Evolutionary conservation across 2,888 invertebrate genomes (phyloP), one percentile per base, ranked within the genome.

Genomic region (Gymnocheta viridis): DNA sequence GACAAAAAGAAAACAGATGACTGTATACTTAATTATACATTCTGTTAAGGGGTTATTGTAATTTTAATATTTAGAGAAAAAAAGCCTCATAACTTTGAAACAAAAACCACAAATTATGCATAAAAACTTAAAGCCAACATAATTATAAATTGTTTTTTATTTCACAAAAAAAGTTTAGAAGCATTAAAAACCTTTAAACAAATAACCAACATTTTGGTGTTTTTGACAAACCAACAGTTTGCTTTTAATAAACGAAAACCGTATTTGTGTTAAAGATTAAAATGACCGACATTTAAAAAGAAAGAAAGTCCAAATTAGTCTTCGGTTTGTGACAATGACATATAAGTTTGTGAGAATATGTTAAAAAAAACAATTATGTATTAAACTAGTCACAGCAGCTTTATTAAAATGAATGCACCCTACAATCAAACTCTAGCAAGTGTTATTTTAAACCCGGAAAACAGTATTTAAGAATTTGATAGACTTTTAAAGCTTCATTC

Each of bases 271-370:
- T 29, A 44, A 44, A 29, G 12, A 14, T 38, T 17, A 38, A 62
- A n/a, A n/a, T n/a, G n/a, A 51, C 27, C 38, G 29, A 19, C 27
- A 51, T 29, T 5, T n/a, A 51, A 73, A 14, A 9, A 22, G 62
- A 67, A 78, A 60, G 77, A 78, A 78, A 70, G 60, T 70, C 14
- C 19, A 29, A 47, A 74, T 10, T 5, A 54, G 54, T 54, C 54
- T 64, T n/a, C 24, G 22, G 54, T 54, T 66, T 60, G 76, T 82
- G 77, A 85, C 82, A 85, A 69, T 62, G 70, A 77, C 29, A 51
- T 49, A 74, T 70, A 60, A 29, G 66, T 22, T 72, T 35, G 49
- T 70, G 73, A 56, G 49, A 69, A 74, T 58, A 27, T 27, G 38
- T 70, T 1, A 19, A 35, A 62, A 35, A 62, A 47, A 54, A 9